Percentiles rank a stretch among this genome's conserved stretches.
Evolutionary conservation across 2,888 invertebrate species (phyloP).

Genomic region (Euspilapteryx auroguttella): DNA sequence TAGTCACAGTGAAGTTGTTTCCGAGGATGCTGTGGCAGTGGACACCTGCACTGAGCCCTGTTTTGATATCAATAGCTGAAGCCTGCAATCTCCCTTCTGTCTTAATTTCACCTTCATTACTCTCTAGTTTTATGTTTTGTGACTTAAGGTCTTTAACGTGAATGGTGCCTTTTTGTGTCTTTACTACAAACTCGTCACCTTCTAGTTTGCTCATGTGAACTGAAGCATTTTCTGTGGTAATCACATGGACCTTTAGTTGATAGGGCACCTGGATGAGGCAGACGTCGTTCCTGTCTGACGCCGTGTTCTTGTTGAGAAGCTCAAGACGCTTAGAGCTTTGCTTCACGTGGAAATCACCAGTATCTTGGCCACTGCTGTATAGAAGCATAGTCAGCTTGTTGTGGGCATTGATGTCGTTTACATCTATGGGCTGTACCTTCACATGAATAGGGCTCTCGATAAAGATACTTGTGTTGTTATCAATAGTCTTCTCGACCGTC

Average conservation of each 20-base stretch:
- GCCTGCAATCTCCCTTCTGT: conserved; percentile 41
- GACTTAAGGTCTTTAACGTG: conserved; percentile 37
- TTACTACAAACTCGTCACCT: conserved; percentile 43
- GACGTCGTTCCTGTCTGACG: conserved; percentile 39
- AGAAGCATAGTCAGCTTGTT: conserved; percentile 46
- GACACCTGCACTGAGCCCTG: conserved; percentile 34
- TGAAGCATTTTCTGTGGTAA: conserved; percentile 40
- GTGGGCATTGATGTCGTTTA: conserved; percentile 40
- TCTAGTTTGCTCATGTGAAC: conserved; percentile 40
- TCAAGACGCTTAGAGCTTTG: conserved; percentile 48
- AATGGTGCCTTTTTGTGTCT: conserved; percentile 41
- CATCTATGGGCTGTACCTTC: conserved; percentile 46
- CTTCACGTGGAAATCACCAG: conserved; percentile 47
- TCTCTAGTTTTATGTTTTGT: conserved; percentile 38
- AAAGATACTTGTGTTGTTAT: conserved; percentile 44
- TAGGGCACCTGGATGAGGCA: conserved; percentile 52
- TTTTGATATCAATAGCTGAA: conserved; percentile 36
- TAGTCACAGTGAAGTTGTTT: conserved; percentile 27
- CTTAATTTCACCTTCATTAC: conserved; percentile 28
- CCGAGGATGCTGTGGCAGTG: conserved; percentile 48
- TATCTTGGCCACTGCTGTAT: conserved; percentile 43
- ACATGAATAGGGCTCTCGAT: conserved; percentile 56
- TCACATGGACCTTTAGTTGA: conserved; percentile 43
- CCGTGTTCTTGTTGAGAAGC: conserved; percentile 38
- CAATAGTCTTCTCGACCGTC: conserved; percentile 50